These are phyloP conservation scores for Pseudorhombus dupliciocellatus DNA, from an alignment of 2,113 vertebrate genomes.

Conservation along the genomic window DNA sequence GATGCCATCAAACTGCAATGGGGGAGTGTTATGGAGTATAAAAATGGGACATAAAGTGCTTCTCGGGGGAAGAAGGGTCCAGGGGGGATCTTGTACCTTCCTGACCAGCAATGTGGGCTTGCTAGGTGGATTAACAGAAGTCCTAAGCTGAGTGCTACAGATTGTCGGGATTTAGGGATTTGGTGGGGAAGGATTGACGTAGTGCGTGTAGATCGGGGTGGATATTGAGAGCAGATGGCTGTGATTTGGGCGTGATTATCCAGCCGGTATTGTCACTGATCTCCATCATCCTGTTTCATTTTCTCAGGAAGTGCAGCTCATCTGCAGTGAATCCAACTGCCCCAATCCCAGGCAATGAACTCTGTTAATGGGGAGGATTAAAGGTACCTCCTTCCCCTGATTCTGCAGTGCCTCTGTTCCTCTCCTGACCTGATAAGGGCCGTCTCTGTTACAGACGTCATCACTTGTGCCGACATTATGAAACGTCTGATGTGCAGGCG, in stretches of 20 bases:
- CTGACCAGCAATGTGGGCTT: slow-evolving; percentile 69
- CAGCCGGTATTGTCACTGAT: slow-evolving; percentile 80
- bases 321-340: slow-evolving; percentile 69
- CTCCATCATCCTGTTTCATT: slow-evolving; percentile 79
- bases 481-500: slow-evolving; percentile 13
- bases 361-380: slow-evolving; percentile 75
- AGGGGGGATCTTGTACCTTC: slow-evolving; percentile 48
- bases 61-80: slow-evolving; percentile 40
- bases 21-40: neutral
- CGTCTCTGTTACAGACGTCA: slow-evolving; percentile 5
- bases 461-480: slow-evolving; percentile 4
- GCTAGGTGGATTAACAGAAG: slow-evolving; percentile 77
- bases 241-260: slow-evolving; percentile 81
- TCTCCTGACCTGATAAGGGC: slow-evolving; percentile 20
- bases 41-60: slow-evolving; percentile 16
- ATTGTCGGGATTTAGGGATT: slow-evolving; percentile 84
- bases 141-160: slow-evolving; percentile 75
- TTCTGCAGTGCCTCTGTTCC: slow-evolving; percentile 7
- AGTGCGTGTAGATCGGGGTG: slow-evolving; percentile 70
- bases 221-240: slow-evolving; percentile 87
- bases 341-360: slow-evolving; percentile 66
- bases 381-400: slow-evolving; percentile 45
- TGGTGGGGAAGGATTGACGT: slow-evolving; percentile 78
- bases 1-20: slow-evolving; percentile 12
- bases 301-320: slow-evolving; percentile 75